Base-by-base conservation (phyloP, 2,888 invertebrate genomes). In the Eilema caniola region DNA sequence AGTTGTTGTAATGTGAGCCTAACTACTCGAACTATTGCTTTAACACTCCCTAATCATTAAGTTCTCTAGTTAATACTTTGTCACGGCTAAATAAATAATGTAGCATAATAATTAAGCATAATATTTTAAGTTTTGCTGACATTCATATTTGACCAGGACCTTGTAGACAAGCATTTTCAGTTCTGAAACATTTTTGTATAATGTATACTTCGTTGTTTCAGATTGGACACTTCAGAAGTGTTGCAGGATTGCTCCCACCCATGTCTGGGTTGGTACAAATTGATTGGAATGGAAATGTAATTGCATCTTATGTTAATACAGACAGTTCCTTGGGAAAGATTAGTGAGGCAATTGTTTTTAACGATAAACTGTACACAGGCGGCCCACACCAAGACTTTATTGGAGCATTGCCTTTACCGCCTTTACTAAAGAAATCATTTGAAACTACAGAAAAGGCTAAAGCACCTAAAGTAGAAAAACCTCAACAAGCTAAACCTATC, bases 271-370 rank as follows among this genome's bases (percentile, higher is more conserved):
- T 97, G 62, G 80, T 97, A 56, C 97, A 97, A 84, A 82, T 98
- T 0, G 96, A 97, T 84, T 96, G 96, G 95, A 95, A 96, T 80
- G 98, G 98, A 25, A 96, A 97, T 73, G 96, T 98, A 75, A 86
- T 97, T 8, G 97, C 97, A 33, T 96, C 96, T 8, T 95, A 97
- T 75, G 97, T 97, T 84, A 96, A 96, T 61, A 95, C 95, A 0
- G 96, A 97, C 83, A 93, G 92, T 56, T 94, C 95, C 28, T 83
- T 97, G 1, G 69, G 77, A 0, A 86, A 88, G 14, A 93, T 97
- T 25, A 97, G 97, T 80, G 97, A 98, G 83, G 97, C 96, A 3
- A 94, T 97, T 74, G 96, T 97, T 63, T 96, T 95, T 84, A 96
- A 96, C 66, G 96, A 96, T 78, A 95, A 96, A 80, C 89, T 98